Conservation (phyloP, 1,140 invertebrate species). For the Lucilia sericata region DNA sequence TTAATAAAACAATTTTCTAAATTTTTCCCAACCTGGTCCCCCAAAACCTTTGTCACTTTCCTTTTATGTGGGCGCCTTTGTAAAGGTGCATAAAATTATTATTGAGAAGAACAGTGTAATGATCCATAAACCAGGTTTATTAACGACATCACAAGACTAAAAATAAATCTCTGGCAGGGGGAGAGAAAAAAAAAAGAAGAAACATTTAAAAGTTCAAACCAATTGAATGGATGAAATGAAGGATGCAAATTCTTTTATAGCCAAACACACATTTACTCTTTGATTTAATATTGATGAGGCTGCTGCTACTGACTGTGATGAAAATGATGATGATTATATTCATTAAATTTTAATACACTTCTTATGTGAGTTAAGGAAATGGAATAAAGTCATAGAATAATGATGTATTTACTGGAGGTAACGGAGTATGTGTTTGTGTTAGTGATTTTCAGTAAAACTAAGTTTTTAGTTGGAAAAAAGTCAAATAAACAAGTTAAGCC, state of each 20-base stretch:
- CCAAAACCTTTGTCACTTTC: background rate
- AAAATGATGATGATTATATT: conserved; percentile 1
- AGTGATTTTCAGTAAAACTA: background rate
- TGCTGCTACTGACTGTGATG: too few relatives aligned
- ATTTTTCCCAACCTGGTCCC: background rate
- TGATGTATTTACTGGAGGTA: too few relatives aligned
- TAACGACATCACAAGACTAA: background rate
- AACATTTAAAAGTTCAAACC: background rate
- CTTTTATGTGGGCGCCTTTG: background rate
- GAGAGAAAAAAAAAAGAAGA: background rate
- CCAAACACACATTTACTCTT: background rate
- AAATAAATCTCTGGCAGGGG: background rate
- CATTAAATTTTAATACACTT: conserved; percentile 7
- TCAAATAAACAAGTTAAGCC: background rate
- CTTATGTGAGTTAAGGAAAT: background rate
- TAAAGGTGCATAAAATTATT: conserved; percentile 17
- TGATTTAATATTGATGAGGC: background rate
- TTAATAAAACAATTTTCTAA: too few relatives aligned
- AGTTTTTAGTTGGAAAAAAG: background rate
- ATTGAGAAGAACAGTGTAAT: background rate
- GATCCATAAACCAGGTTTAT: conserved; percentile 22
- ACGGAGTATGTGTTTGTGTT: background rate
- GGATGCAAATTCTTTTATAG: background rate
- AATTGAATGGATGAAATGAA: background rate
- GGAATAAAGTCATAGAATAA: background rate